phyloP scores from a whole-genome alignment of 2,888 invertebrate species.

The Amaurobius ferox region DNA sequence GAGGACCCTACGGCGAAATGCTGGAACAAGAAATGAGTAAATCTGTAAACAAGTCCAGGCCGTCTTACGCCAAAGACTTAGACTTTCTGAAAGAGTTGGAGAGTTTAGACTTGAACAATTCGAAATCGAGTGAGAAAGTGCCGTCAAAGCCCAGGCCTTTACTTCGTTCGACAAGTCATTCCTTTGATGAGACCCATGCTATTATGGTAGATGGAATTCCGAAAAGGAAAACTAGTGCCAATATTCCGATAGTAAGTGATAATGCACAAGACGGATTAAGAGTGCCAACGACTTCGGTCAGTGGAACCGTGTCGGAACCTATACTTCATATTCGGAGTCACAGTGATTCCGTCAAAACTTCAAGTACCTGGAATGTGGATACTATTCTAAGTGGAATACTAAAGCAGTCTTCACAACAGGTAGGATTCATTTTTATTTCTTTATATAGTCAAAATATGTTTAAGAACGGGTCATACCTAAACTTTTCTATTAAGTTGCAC shows the following conservation, averaged over 20 bases:
- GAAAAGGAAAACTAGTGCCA: slow-evolving; percentile 82
- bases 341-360: slow-evolving; percentile 63
- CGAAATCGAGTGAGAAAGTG: background rate
- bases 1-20: slow-evolving; percentile 89
- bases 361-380: slow-evolving; percentile 55
- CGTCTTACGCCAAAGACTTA: slow-evolving; percentile 80
- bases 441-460: too few relatives aligned
- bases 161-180: slow-evolving; percentile 76
- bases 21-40: slow-evolving; percentile 88
- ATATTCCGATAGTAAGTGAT: slow-evolving; percentile 78
- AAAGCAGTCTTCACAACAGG: slow-evolving; percentile 40
- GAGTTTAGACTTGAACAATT: background rate
- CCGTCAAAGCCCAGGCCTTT: slow-evolving; percentile 30
- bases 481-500: too few relatives aligned
- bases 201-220: slow-evolving; percentile 77
- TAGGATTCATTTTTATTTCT: slow-evolving; percentile 17
- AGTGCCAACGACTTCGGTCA: slow-evolving; percentile 39
- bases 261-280: slow-evolving; percentile 2
- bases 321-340: slow-evolving; percentile 61
- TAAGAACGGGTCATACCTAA: too few relatives aligned
- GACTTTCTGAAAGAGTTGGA: slow-evolving; percentile 80
- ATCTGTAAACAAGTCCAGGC: slow-evolving; percentile 77
- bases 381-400: slow-evolving; percentile 22
- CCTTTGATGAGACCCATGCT: slow-evolving; percentile 80
- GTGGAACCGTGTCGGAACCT: slow-evolving; percentile 57